Base-by-base conservation (phyloP, 92 coral and sea anemone species). In the Paragorgia papillata region DNA sequence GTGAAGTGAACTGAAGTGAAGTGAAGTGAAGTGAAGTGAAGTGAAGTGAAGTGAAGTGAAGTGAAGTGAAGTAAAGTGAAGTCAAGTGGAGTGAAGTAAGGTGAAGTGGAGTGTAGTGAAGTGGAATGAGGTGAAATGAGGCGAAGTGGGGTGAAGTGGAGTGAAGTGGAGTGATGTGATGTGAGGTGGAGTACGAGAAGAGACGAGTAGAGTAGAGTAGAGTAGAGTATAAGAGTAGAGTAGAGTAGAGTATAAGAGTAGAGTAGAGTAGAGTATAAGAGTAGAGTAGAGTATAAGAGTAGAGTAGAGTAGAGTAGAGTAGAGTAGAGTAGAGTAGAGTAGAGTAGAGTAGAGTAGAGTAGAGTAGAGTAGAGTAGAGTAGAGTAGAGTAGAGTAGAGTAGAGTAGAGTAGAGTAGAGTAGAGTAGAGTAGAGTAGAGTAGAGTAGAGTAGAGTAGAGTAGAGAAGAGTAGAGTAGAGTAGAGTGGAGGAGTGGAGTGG, bases 161-260 rank as follows among this genome's bases (percentile, higher is more conserved):
- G 70, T 63, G 70, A 29, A 63, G 40, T 63, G 70, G 13, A 63
- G 70, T 63, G 70, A 63, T 22, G 46, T 31, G 44, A 63, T 9
- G 73, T 66, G 51, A 35, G 15, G 54, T 66, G 10, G 20, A 66
- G 54, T 66, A 43, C 12, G 15, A 66, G 54, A 31, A 26, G 15
- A 37, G 53, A 31, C 24, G 22, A 35, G 50, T 66, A 29, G 18
- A 7, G 66, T 57, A 28, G 56, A 54, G 76, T 79, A 49, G 31
- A 54, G 40, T 28, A 14, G 1, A 71, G 37, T 71, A 30, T n/a
- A n/a, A n/a, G 10, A 71, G 34, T 46, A 29, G 24, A 71, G 61
- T 53, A 33, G 10, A 46, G 30, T 21, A n/a, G 53, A 21, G 30
- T 21, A 28, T n/a, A n/a, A n/a, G 25, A 27, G 15, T 21, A 8